Conservation (phyloP, 2,888 invertebrate genomes). For the Torymus texanus region DNA sequence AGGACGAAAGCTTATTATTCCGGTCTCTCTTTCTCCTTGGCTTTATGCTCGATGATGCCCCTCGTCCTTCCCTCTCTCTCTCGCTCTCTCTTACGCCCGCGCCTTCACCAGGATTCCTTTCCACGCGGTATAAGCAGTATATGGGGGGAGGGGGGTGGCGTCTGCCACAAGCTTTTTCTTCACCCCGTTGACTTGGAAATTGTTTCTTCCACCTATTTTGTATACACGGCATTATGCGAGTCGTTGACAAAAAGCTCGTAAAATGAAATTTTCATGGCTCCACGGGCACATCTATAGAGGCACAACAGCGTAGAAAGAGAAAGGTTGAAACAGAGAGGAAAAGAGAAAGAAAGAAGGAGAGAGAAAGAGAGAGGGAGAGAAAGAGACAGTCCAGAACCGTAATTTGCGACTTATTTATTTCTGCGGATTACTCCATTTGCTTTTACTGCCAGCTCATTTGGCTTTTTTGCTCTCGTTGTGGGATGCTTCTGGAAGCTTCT, state of each 20-base stretch:
- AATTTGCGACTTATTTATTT: constrained; percentile 21
- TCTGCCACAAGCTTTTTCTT: background rate
- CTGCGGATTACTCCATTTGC: background rate
- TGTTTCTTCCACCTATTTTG: constrained; percentile 33
- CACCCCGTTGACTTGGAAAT: constrained; percentile 32
- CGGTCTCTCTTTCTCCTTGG: constrained; percentile 7
- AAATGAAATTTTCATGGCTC: constrained; percentile 27
- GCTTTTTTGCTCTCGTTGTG: no score
- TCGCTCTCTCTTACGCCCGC: no score
- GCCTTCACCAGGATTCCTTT: no score
- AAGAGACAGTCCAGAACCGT: background rate
- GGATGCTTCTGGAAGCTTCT: no score
- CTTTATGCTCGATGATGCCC: constrained; percentile 14
- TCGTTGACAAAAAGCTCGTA: constrained; percentile 22
- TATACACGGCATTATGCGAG: constrained; percentile 32
- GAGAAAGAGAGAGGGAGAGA: no score
- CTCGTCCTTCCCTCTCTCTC: no score
- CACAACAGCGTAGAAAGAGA: no score
- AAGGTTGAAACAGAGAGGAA: no score
- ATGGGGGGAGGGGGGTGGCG: no score
- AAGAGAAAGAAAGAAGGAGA: no score
- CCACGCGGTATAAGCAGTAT: no score
- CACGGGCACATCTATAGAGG: background rate
- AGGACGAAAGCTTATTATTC: constrained; percentile 40
- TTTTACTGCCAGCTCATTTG: no score